Evolutionary conservation across 2,888 invertebrate species (phyloP).

Genomic region (Mesoligia furuncula): DNA sequence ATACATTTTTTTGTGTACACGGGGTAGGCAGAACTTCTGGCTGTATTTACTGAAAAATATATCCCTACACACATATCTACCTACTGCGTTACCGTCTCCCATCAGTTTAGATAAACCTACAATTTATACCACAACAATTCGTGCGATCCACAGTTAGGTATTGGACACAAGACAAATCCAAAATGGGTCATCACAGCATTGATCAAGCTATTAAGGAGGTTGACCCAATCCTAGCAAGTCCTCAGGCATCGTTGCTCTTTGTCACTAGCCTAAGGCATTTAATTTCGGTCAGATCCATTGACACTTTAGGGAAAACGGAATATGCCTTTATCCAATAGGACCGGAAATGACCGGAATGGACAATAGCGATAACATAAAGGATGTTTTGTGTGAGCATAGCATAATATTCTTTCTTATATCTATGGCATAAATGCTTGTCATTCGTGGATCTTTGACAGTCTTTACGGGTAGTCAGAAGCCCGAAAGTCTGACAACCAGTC

Average conservation of each 20-base stretch:
- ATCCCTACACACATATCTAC: background rate
- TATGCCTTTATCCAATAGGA: slow-evolving; percentile 1
- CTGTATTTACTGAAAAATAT: slow-evolving; percentile 15
- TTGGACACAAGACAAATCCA: background rate
- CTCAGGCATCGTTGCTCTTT: slow-evolving; percentile 11
- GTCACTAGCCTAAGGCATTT: slow-evolving; percentile 36
- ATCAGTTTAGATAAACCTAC: background rate
- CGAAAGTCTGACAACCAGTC: too few relatives aligned
- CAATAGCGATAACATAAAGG: slow-evolving; percentile 1
- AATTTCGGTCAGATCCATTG: slow-evolving; percentile 37
- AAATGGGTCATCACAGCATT: slow-evolving; percentile 7
- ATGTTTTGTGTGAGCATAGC: background rate
- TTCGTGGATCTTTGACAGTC: too few relatives aligned
- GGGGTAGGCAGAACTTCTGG: slow-evolving; percentile 36
- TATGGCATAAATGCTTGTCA: too few relatives aligned
- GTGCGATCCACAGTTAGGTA: background rate
- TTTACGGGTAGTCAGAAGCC: too few relatives aligned
- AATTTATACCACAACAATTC: background rate
- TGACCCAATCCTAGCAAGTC: slow-evolving; percentile 10
- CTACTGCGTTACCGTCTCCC: background rate
- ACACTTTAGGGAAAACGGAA: slow-evolving; percentile 18
- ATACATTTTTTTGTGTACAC: slow-evolving; percentile 53
- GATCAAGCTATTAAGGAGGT: background rate
- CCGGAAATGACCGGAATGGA: background rate
- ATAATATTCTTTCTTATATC: background rate